Conservation (phyloP, 2,888 invertebrate genomes). For the Torymus texanus region DNA sequence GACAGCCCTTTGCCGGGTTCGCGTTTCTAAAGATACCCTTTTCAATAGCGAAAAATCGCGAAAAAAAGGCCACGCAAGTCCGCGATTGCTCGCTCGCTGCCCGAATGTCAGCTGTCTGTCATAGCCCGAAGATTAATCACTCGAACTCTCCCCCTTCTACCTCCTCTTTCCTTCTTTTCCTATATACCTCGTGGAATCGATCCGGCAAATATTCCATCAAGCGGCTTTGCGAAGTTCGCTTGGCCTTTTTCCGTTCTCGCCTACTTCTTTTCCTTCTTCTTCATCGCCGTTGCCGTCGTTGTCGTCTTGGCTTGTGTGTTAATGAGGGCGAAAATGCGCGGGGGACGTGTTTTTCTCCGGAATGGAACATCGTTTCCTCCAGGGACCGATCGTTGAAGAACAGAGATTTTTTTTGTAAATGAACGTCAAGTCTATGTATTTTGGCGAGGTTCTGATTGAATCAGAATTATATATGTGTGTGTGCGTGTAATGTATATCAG, state of each 20-base stretch:
- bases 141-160: constrained; percentile 27
- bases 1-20: no score
- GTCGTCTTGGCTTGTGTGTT: neutral
- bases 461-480: no score
- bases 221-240: neutral
- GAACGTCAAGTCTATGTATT: no score
- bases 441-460: no score
- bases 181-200: constrained; percentile 22
- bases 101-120: constrained; percentile 49
- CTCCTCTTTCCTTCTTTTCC: no score
- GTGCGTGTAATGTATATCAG: no score
- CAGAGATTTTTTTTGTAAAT: no score
- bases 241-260: neutral
- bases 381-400: neutral
- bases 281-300: neutral
- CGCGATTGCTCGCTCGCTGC: neutral
- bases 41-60: neutral
- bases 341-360: constrained; percentile 1
- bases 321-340: constrained; percentile 27
- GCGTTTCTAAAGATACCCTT: no score
- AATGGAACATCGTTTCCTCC: neutral
- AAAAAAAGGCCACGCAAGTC: neutral
- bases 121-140: constrained; percentile 51
- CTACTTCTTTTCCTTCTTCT: neutral
- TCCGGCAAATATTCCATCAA: constrained; percentile 48